Conservation (phyloP, 2,797 vertebrate species). For the Emys orbicularis region DNA sequence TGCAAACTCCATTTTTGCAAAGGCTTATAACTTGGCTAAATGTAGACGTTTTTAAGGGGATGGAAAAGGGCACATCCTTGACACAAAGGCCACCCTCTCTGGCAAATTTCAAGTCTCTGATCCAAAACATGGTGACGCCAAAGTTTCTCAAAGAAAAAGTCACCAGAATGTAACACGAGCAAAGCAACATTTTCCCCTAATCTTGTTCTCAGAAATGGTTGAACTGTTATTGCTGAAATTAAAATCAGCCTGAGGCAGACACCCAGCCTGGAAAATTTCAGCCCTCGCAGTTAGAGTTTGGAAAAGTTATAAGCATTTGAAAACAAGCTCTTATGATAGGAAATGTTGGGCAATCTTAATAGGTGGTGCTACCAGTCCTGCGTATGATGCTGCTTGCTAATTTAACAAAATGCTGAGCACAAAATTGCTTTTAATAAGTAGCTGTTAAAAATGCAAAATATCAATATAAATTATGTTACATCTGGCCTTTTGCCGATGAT, state of each 20-base stretch:
- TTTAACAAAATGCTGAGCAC: not conserved
- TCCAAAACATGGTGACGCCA: not conserved
- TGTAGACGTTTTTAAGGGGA: no score
- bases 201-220: not conserved
- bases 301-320: not conserved
- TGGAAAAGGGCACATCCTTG: no score
- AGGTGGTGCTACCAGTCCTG: not conserved
- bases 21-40: not conserved
- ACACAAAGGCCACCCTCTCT: not conserved
- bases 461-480: not conserved
- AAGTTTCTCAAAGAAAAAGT: not conserved
- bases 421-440: not conserved
- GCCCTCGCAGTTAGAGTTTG: not conserved
- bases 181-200: not conserved
- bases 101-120: not conserved
- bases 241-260: not conserved
- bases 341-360: not conserved
- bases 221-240: not conserved
- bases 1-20: not conserved
- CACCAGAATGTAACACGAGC: not conserved
- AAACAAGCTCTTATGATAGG: not conserved
- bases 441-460: not conserved
- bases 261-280: not conserved
- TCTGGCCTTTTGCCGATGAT: accelerated
- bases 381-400: not conserved